Base-by-base conservation (phyloP, 2,888 invertebrate genomes). In the Andrena camellia region DNA sequence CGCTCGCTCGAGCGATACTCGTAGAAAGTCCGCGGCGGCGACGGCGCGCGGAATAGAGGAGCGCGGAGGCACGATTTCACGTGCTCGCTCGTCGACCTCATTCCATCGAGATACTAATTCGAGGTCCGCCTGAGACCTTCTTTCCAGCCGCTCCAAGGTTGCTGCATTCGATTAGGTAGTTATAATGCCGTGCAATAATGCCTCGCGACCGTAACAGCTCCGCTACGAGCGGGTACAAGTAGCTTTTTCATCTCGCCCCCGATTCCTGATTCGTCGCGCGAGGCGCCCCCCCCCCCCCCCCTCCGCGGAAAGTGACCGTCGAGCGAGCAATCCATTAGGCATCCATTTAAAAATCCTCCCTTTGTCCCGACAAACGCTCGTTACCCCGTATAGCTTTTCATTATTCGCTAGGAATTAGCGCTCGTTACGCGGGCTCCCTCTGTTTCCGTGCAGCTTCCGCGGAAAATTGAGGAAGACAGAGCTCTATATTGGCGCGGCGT, bases 121-220 rank as follows among this genome's bases (percentile, higher is more conserved):
- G 73, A 74, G 67, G 62, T 69, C 62, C 35, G 69, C 17, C 20
- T 57, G 35, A 77, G 71, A 72, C 71, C 74, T 82, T 82, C 70
- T 82, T 71, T 75, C 71, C 5, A 68, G 60, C 48, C 59, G 75
- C 54, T 62, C 68, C 83, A 83, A 83, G 78, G 81, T 68, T 79
- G 69, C 50, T 64, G 69, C 59, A 23, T 78, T 69, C 69, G 79
- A 79, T 79, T 77, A 77, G 69, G 20, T 50, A 42, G n/a, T 60
- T 72, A 42, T 64, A 72, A 75, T 17, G 66, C 35, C 60, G 20
- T 26, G 13, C 33, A 57, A 62, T 35, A 50, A 52, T 60, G 42
- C 42, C 42, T 17, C 4, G 42, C 42, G 42, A 42, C 13, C 4
- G 69, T 10, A 60, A 62, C 70, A 17, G 50, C 35, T 69, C 6